Evolutionary conservation across 2,113 vertebrate species (phyloP), one percentile per base, ranked within the genome.

Genomic region (Lathamus discolor): DNA sequence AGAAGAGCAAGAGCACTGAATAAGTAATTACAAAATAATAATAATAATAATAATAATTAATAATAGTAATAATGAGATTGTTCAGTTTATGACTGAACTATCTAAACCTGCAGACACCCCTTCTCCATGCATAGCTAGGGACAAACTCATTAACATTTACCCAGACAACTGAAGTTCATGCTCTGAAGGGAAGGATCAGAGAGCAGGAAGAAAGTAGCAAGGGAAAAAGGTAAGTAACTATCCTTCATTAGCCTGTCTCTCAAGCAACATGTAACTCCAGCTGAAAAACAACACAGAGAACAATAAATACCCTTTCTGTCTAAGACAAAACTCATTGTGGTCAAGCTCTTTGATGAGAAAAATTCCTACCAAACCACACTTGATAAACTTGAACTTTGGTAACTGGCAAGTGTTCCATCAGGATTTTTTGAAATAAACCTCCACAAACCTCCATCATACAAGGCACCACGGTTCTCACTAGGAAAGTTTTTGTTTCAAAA

Each of bases 371-470:
- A 77, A 95, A 80, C 72, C 77, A 63, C 52, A 48, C 16, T 63
- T 25, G 46, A 90, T 80, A 93, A 86, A 83, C 67, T 44, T 73
- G 59, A 93, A 92, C 83, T 91, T 83, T 81, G 46, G 64, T 82
- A 94, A 92, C 14, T 27, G 66, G 55, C 15, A 86, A 70, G 19
- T 11, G 7, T 44, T 88, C 18, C 14, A 88, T 23, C 11, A 39
- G 20, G 35, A 31, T 37, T 74, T 81, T 92, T 62, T 13, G 0
- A 55, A 86, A 81, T 28, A 63, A 78, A 84, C 70, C 48, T 78
- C 8, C 5, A 86, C 55, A 88, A 70, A 68, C 75, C 69, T 90
- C 48, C 39, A 87, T 63, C 11, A 77, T 55, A 20, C 64, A 83
- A 73, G 18, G 43, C 63, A 94, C 10, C 41, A 75, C 61, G 39